Base-by-base conservation (phyloP, 2,797 vertebrate species). In the Acestrorhynchus altus region DNA sequence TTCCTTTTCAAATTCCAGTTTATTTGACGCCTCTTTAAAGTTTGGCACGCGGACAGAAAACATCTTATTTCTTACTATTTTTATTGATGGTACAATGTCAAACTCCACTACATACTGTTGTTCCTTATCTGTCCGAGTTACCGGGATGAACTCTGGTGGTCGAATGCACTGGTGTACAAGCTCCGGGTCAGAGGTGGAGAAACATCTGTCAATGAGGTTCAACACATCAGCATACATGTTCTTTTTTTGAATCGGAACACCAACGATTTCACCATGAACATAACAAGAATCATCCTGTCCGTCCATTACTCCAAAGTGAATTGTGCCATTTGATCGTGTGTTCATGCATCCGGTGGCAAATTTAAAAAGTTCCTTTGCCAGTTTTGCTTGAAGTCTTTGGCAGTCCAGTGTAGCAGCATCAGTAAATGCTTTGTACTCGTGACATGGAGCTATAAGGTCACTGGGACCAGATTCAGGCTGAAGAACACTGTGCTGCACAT, bases 271-370 rank as follows among this genome's bases (percentile, higher is more conserved):
- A 0, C 95, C 95, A 0, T 96, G 95, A 64, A 89, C 87, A 64
- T 86, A 87, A 0, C 8, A 86, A 47, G 40, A 24, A 24, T 92
- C 83, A 22, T 91, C 91, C 16, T 85, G 78, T 0, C 91, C 93
- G 84, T 96, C 95, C 92, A 92, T 92, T 65, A 96, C 86, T 47
- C 95, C 95, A 77, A 96, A 95, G 79, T 96, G 93, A 82, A 96
- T 95, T 75, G 94, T 96, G 1, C 95, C 95, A 1, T 96, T 96
- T 76, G 94, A 90, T 39, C 95, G 90, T 44, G 94, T 87, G 12
- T 96, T 96, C 88, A 96, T 92, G 82, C 95, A 96, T 16, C 94
- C 95, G 18, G 83, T 72, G 1, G 91, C 94, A 86, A 96, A 96
- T 86, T 91, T 88, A 40, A 96, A 85, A 51, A 96, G 88, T 73